These are phyloP conservation scores for Coelinius sp. DNA, from an alignment of 2,888 invertebrate species.

Conservation along the genomic window DNA sequence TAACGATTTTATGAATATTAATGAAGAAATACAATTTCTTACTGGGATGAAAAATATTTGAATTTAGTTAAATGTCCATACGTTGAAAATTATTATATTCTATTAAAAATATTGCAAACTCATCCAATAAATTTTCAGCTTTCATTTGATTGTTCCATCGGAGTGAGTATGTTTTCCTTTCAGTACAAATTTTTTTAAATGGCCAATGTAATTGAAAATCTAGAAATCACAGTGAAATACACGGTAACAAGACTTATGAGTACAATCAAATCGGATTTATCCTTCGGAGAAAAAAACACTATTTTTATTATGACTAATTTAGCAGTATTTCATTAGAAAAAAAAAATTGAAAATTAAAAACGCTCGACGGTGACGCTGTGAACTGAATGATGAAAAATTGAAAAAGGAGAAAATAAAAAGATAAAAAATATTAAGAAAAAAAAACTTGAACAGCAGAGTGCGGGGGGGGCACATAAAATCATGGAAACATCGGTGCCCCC, in stretches of 20 bases:
- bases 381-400: too few relatives aligned
- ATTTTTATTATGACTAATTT: neutral
- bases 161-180: neutral
- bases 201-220: neutral
- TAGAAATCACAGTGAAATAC: neutral
- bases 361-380: too few relatives aligned
- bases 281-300: neutral
- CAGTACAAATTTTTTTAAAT: neutral
- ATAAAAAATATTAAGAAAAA: too few relatives aligned
- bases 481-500: too few relatives aligned
- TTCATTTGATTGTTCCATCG: neutral
- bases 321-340: neutral
- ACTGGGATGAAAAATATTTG: neutral
- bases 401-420: too few relatives aligned
- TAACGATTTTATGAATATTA: neutral
- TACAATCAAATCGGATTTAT: neutral
- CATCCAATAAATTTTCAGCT: neutral
- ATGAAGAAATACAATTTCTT: too few relatives aligned
- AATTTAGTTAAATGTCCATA: neutral
- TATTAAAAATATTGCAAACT: too few relatives aligned
- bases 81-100: too few relatives aligned
- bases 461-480: too few relatives aligned
- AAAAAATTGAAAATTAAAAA: too few relatives aligned
- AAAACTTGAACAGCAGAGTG: too few relatives aligned
- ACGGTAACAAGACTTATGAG: neutral